Evolutionary conservation across 2,888 invertebrate genomes (phyloP).

Genomic region (Aporophyla nigra): DNA sequence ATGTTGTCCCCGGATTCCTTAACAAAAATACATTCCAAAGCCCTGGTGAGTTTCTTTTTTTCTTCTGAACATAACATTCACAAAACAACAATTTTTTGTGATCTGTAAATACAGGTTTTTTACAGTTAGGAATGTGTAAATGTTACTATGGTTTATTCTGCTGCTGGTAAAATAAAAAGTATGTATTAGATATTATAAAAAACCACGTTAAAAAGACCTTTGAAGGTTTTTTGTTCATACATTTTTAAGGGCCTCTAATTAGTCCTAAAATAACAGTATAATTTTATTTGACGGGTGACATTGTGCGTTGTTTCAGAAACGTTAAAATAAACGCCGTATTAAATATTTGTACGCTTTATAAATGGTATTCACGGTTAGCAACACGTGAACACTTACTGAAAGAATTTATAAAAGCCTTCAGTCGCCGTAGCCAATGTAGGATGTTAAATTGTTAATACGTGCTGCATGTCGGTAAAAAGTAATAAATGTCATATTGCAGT

Average conservation of each 20-base stretch:
- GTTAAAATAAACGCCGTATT: neutral
- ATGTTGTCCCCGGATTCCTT: conserved; percentile 87
- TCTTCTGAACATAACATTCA: neutral
- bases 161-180: neutral
- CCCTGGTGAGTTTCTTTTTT: conserved; percentile 68
- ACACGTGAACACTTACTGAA: conserved; percentile 21
- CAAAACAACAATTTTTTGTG: neutral
- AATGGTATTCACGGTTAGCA: conserved; percentile 19
- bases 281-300: conserved; percentile 26
- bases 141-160: neutral
- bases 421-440: conserved; percentile 31
- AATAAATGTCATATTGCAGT: conserved; percentile 11
- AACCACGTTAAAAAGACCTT: neutral
- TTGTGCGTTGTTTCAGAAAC: neutral
- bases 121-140: neutral
- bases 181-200: neutral
- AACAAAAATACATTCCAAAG: conserved; percentile 87
- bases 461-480: conserved; percentile 9
- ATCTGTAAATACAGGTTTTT: neutral
- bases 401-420: conserved; percentile 38
- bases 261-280: conserved; percentile 15
- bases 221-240: neutral
- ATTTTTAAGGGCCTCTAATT: neutral
- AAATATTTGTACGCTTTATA: conserved; percentile 26
- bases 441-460: conserved; percentile 17